Evolutionary conservation across 2,113 vertebrate species (phyloP), one percentile per base, ranked within the genome.

Genomic region (Excalfactoria chinensis): DNA sequence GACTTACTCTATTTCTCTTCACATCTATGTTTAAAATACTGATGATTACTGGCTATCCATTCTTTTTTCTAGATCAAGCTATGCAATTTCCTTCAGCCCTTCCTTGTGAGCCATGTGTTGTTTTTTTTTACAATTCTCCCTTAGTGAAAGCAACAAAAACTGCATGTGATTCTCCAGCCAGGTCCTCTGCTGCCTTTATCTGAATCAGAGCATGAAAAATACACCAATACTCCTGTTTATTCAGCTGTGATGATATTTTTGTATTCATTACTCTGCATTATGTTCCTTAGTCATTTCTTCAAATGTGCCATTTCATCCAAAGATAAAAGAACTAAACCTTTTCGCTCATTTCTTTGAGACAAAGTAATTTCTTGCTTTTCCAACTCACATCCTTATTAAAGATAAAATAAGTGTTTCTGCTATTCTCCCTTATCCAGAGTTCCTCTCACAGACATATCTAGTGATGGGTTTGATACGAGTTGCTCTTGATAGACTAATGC

Each of bases 161-260:
- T 63, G 60, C 34, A 51, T 43, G 35, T 37, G 46, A 30, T 73
- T 17, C 40, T 80, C 28, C 71, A 89, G 44, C 63, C 82, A 82
- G 75, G 63, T 66, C 30, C 40, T 90, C 77, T 93, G n/a, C 74
- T 92, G 81, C 34, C 28, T 25, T 71, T 37, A 49, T 51, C 64
- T 19, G 37, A 35, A 87, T 84, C 53, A 89, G 63, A 84, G 71
- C 15, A 82, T 67, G 68, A 70, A 66, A n/a, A 93, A 40, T 48
- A 87, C 43, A 46, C 22, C 60, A 80, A 20, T 46, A 46, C 4
- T 87, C 4, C 41, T 91, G 64, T 83, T 93, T 91, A 66, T 89
- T 72, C 84, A 87, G 56, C 74, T 95, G 88, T 21, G 64, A 86
- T 67, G 87, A 56, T 37, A 43, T 56, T 94, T 92, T 74, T 84